These are phyloP conservation scores for Pogonocherus hispidulus DNA, from an alignment of 2,888 invertebrate genomes.

Conservation along the genomic window DNA sequence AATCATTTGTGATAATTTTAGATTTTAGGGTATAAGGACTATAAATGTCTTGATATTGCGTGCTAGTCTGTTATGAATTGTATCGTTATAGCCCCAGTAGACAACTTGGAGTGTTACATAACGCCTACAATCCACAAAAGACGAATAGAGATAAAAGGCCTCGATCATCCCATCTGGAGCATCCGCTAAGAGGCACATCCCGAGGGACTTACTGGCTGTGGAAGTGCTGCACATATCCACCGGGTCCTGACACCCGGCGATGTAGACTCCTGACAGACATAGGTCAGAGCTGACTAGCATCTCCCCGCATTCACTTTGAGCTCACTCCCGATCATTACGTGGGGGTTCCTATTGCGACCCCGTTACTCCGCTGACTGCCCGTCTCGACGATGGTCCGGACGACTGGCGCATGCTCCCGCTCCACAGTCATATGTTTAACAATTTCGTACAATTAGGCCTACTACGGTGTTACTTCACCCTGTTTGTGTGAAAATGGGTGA, in stretches of 20 bases:
- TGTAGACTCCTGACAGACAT: constrained; percentile 70
- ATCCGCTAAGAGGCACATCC: constrained; percentile 3
- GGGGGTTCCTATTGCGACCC: constrained; percentile 66
- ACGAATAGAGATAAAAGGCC: constrained; percentile 26
- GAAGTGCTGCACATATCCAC: constrained; percentile 69
- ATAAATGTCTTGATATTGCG: not conserved
- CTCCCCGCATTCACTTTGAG: constrained; percentile 66
- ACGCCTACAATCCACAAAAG: constrained; percentile 12
- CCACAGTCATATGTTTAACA: constrained; percentile 52
- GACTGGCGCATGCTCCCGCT: constrained; percentile 60
- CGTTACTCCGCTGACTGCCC: constrained; percentile 64
- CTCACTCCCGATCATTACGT: constrained; percentile 66
- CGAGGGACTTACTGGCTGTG: constrained; percentile 67
- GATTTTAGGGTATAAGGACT: too few species aligned
- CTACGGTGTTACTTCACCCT: constrained; percentile 12
- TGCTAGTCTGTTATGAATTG: not conserved
- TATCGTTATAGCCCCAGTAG: not conserved
- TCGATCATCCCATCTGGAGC: constrained; percentile 39
- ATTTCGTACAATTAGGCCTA: constrained; percentile 46
- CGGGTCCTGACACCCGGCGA: constrained; percentile 70
- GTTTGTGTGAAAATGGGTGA: constrained; percentile 8
- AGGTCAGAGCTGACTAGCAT: constrained; percentile 68
- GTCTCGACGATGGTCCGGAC: constrained; percentile 50
- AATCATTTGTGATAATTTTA: too few species aligned
- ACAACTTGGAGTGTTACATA: constrained; percentile 15